Evolutionary conservation across 2,888 invertebrate genomes (phyloP).

Genomic region (Orchesellides sinensis): DNA sequence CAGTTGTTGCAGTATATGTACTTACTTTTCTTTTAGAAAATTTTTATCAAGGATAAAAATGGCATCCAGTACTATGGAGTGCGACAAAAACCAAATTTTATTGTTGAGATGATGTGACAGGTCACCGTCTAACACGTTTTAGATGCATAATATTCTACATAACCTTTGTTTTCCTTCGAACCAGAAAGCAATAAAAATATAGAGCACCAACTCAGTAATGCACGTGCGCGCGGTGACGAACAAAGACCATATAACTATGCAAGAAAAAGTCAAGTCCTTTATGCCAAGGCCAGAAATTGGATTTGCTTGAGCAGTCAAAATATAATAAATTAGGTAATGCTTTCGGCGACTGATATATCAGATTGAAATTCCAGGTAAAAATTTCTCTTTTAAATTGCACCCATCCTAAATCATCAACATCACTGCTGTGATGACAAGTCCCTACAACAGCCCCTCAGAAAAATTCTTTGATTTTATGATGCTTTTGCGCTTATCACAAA

Average conservation of each 20-base stretch:
- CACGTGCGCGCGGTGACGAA: conserved; percentile 39
- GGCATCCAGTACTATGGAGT: conserved; percentile 28
- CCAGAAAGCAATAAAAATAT: conserved; percentile 38
- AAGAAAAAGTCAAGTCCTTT: conserved; percentile 33
- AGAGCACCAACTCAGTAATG: not conserved
- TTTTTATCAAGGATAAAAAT: conserved; percentile 33
- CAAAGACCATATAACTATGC: conserved; percentile 1
- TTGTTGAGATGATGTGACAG: conserved; percentile 49
- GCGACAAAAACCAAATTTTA: conserved; percentile 29
- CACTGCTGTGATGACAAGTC: conserved; percentile 42
- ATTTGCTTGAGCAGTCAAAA: conserved; percentile 39
- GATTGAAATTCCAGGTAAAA: conserved; percentile 53
- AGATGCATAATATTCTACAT: too few species aligned
- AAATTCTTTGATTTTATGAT: conserved; percentile 46
- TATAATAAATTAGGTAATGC: conserved; percentile 21
- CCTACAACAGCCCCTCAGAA: not conserved
- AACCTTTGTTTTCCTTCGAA: conserved; percentile 31
- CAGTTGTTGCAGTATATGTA: too few species aligned
- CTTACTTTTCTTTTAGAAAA: too few species aligned
- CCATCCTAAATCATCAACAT: conserved; percentile 31
- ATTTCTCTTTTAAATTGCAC: conserved; percentile 46
- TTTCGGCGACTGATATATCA: conserved; percentile 12
- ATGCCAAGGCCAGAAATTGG: conserved; percentile 36
- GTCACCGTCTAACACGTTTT: conserved; percentile 17
- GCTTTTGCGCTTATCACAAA: conserved; percentile 51